Evolutionary conservation across 2,113 vertebrate species (phyloP).

Genomic region (Ondatra zibethicus): DNA sequence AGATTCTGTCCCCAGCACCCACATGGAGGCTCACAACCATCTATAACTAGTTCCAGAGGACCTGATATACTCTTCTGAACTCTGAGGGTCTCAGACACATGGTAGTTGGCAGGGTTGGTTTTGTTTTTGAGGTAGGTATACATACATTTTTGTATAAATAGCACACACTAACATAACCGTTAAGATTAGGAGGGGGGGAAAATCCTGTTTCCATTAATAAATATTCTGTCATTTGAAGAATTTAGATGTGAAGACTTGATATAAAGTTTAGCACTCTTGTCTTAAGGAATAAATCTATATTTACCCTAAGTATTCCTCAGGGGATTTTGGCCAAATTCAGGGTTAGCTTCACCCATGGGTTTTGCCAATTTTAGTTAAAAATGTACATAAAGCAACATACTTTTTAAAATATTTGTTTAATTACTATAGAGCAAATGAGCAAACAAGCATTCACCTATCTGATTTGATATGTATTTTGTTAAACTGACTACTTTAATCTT

Average conservation of each 20-base stretch:
- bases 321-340: conserved; percentile 42
- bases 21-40: not conserved
- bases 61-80: not conserved
- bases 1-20: not conserved
- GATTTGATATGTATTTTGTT: not conserved
- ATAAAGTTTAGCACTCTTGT: conserved; percentile 34
- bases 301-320: conserved; percentile 20
- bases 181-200: conserved; percentile 34
- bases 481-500: not conserved
- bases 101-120: not conserved
- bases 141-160: conserved; percentile 43
- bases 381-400: not conserved
- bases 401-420: not conserved
- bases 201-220: conserved; percentile 38
- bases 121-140: not conserved
- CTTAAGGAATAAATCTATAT: conserved; percentile 19
- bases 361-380: conserved; percentile 23
- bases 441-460: conserved; percentile 26
- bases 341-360: not conserved
- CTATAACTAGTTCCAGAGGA: not conserved
- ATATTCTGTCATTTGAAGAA: conserved; percentile 50
- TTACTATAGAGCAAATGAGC: not conserved
- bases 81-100: not conserved
- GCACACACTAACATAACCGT: not conserved
- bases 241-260: conserved; percentile 34